Conservation (phyloP, 2,888 invertebrate genomes). For the Cephus pygmeus region DNA sequence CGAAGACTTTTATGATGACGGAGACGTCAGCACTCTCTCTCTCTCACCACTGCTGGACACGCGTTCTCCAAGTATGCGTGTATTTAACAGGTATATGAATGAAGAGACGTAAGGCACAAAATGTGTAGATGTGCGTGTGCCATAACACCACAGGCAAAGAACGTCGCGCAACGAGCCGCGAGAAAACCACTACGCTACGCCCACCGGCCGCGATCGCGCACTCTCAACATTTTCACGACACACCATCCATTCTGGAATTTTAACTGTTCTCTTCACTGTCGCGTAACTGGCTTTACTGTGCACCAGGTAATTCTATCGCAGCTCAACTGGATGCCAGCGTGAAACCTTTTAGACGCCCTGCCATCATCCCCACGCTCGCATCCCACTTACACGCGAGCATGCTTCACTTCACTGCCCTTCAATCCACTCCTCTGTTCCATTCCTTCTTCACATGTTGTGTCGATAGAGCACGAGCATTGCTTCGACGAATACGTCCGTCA, state of each 20-base stretch:
- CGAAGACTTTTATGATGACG: slow-evolving; percentile 16
- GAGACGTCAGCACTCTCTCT: slow-evolving; percentile 10
- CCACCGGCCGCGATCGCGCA: slow-evolving; percentile 41
- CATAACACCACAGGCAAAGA: not conserved
- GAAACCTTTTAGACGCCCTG: slow-evolving; percentile 5
- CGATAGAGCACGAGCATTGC: slow-evolving; percentile 31
- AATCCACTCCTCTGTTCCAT: slow-evolving; percentile 25
- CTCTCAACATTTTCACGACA: slow-evolving; percentile 35
- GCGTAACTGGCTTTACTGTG: no score
- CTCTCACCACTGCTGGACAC: slow-evolving; percentile 13
- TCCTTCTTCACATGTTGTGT: slow-evolving; percentile 43
- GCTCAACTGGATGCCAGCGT: not conserved
- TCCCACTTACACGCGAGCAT: slow-evolving; percentile 19
- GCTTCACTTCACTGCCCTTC: slow-evolving; percentile 27
- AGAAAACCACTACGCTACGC: slow-evolving; percentile 34
- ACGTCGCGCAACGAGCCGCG: not conserved
- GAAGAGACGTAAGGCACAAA: slow-evolving; percentile 12
- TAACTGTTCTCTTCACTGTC: no score
- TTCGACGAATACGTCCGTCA: not conserved
- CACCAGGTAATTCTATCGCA: no score
- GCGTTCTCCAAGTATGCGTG: no score
- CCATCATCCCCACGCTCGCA: slow-evolving; percentile 12
- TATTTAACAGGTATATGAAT: not conserved
- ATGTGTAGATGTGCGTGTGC: not conserved
- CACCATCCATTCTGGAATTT: slow-evolving; percentile 17